Percentiles rank a stretch among this genome's conserved stretches.
phyloP scores from a whole-genome alignment of 2,797 vertebrate species.

The Propithecus deckenii region DNA sequence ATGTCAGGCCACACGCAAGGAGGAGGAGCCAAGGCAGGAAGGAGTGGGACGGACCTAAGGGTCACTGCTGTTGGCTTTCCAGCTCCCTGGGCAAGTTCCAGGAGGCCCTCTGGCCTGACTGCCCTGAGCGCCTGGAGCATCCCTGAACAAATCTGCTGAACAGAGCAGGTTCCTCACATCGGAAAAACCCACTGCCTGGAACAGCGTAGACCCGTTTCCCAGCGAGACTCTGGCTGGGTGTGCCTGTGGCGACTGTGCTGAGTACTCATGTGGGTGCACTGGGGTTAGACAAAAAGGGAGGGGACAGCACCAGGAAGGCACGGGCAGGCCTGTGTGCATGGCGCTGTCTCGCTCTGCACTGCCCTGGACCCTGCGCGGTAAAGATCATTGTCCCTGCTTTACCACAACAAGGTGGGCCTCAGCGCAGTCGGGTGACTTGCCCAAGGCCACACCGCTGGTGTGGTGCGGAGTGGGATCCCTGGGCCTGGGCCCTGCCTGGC shows the following conservation, averaged over 20 bases:
- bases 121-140: too few relatives aligned
- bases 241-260: fast-evolving
- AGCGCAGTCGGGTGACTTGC: background rate
- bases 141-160: background rate
- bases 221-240: background rate
- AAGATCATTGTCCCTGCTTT: background rate
- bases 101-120: background rate
- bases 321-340: fast-evolving
- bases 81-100: background rate
- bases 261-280: fast-evolving
- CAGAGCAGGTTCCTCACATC: background rate
- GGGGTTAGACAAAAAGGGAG: background rate
- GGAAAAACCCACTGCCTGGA: background rate
- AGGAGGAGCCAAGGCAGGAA: background rate
- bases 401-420: background rate
- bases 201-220: background rate
- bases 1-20: background rate
- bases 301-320: background rate
- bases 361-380: too few relatives aligned
- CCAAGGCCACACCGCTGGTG: background rate
- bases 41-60: background rate
- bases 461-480: background rate
- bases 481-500: background rate
- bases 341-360: fast-evolving
- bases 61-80: background rate